Evolutionary conservation across 2,113 vertebrate species (phyloP).

Genomic region (Uropsilus gracilis): DNA sequence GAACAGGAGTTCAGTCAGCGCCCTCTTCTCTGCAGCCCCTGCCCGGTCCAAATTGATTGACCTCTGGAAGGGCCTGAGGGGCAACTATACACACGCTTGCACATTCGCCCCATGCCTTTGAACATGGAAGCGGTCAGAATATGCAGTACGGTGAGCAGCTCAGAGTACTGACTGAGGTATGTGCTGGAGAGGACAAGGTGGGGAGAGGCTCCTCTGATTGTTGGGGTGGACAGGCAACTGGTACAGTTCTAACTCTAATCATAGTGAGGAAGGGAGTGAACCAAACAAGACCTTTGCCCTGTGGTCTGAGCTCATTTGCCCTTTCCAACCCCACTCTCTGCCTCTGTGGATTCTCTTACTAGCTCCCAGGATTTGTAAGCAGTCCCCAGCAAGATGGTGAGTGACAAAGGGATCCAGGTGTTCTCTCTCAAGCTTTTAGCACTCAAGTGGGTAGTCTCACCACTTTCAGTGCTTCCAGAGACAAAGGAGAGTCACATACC

Average conservation of each 20-base stretch:
- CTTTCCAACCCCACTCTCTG: neutral
- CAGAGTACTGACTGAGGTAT: neutral
- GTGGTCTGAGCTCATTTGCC: neutral
- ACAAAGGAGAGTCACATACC: neutral
- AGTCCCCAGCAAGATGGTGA: neutral
- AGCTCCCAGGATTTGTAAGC: neutral
- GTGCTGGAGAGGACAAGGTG: neutral
- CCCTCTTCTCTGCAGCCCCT: neutral
- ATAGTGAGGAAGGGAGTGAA: neutral
- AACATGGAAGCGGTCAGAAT: slow-evolving; percentile 17
- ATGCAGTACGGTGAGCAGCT: neutral
- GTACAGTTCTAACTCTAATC: neutral
- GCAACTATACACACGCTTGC: neutral
- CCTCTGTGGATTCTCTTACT: neutral
- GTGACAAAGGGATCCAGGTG: neutral
- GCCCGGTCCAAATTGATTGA: neutral
- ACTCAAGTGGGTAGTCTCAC: neutral
- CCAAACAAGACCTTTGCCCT: neutral
- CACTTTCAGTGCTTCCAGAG: neutral
- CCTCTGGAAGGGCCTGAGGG: neutral
- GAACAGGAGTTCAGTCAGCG: neutral
- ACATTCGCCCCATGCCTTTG: neutral
- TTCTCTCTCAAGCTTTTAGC: neutral
- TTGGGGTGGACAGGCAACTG: neutral
- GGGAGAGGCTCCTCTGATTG: neutral